Percentiles rank a stretch among this genome's conserved stretches.
phyloP scores from a whole-genome alignment of 2,888 invertebrate genomes.

The Brassicogethes aeneus region DNA sequence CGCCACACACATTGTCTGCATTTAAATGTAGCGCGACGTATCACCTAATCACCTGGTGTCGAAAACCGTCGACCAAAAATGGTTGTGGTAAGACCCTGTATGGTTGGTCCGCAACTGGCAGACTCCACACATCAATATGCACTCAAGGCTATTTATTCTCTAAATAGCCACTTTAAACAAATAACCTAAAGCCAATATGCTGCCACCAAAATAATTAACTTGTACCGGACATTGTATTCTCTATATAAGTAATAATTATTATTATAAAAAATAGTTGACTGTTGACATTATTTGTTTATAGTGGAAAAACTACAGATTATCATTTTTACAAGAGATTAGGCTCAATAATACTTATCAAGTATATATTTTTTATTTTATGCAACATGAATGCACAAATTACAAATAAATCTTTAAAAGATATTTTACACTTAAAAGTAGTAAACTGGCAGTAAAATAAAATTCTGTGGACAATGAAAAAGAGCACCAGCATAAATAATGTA shows the following conservation, averaged over 20 bases:
- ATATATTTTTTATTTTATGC: conserved; percentile 6
- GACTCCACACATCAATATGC: conserved; percentile 41
- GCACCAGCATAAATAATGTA: conserved; percentile 16
- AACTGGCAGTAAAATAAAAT: conserved; percentile 1
- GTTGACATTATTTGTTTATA: conserved; percentile 9
- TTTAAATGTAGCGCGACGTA: conserved; percentile 33
- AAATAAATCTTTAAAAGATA: background rate
- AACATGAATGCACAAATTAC: conserved; percentile 9
- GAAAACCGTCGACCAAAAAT: conserved; percentile 17
- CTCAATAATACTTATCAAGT: conserved; percentile 12
- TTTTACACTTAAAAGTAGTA: background rate
- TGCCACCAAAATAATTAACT: conserved; percentile 9
- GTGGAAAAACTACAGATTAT: conserved; percentile 1
- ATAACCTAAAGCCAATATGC: conserved; percentile 11
- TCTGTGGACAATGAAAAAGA: conserved; percentile 11
- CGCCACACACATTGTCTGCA: conserved; percentile 60
- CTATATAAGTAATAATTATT: too few species aligned
- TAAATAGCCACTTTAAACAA: conserved; percentile 23
- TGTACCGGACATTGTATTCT: background rate
- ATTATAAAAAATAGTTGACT: background rate
- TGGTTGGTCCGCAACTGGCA: conserved; percentile 38
- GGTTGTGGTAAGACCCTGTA: conserved; percentile 37
- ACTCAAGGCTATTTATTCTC: conserved; percentile 42
- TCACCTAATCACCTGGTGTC: conserved; percentile 13
- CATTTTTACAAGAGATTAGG: conserved; percentile 12